These are phyloP conservation scores for Eudyptes chrysolophus DNA, from an alignment of 2,113 vertebrate genomes.

Conservation along the genomic window DNA sequence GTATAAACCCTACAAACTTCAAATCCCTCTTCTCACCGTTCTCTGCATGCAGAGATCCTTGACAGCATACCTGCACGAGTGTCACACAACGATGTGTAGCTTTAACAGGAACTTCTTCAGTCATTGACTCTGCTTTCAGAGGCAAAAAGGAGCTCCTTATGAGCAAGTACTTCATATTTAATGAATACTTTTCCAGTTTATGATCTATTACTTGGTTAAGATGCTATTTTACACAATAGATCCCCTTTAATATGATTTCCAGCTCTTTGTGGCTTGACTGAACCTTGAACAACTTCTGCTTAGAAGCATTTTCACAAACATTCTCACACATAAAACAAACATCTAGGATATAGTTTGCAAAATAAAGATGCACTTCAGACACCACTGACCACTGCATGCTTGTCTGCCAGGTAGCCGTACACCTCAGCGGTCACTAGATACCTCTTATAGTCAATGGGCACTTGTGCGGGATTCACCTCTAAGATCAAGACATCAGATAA, in stretches of 20 bases:
- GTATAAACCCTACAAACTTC: fast-evolving
- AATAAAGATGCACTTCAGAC: fast-evolving
- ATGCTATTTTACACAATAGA: not conserved
- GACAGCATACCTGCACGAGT: fast-evolving
- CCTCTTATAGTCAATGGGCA: not conserved
- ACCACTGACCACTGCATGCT: not conserved
- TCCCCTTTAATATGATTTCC: not conserved
- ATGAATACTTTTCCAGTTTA: not conserved
- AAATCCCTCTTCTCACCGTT: no score
- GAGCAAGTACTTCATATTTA: not conserved
- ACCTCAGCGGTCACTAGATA: fast-evolving
- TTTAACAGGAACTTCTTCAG: not conserved
- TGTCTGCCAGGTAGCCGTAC: no score
- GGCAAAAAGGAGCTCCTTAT: not conserved
- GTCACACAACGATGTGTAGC: fast-evolving
- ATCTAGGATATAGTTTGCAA: not conserved
- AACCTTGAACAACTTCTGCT: not conserved
- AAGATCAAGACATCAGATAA: no score
- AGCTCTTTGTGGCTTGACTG: not conserved
- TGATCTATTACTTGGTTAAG: not conserved
- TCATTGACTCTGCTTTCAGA: not conserved
- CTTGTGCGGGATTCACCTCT: no score
- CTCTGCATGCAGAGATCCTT: not conserved
- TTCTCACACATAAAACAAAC: not conserved
- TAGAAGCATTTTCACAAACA: not conserved